phyloP scores from a whole-genome alignment of 2,888 invertebrate genomes.

The Tachystola acroxantha region DNA sequence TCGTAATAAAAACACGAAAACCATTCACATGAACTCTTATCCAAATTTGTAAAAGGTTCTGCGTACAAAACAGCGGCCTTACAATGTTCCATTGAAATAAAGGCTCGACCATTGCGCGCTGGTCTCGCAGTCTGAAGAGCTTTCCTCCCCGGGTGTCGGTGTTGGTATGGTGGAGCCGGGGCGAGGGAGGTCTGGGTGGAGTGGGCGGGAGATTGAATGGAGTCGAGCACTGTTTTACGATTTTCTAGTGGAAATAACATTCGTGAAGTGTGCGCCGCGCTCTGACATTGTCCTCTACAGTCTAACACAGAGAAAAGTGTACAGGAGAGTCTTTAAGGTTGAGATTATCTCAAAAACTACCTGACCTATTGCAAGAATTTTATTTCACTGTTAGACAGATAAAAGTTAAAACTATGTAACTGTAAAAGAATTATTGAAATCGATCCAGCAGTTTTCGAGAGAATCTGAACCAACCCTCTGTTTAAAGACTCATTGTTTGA shows the following conservation, averaged over 20 bases:
- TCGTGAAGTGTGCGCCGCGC: constrained; percentile 2
- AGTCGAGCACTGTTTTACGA: constrained; percentile 7
- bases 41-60: constrained; percentile 5
- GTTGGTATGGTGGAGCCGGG: neutral
- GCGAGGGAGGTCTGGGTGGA: neutral
- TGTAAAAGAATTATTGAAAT: too few relatives aligned
- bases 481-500: too few relatives aligned
- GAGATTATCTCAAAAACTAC: too few relatives aligned
- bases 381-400: too few relatives aligned
- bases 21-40: neutral
- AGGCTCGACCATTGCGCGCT: neutral
- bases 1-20: neutral
- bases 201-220: constrained; percentile 8
- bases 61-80: constrained; percentile 1
- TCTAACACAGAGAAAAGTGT: too few relatives aligned
- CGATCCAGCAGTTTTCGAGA: too few relatives aligned
- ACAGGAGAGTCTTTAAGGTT: too few relatives aligned
- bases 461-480: too few relatives aligned
- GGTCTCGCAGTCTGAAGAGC: neutral
- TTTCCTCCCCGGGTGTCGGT: neutral
- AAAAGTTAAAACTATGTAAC: too few relatives aligned
- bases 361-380: too few relatives aligned
- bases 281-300: neutral
- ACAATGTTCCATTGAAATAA: constrained; percentile 12
- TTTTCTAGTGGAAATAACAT: constrained; percentile 9